Evolutionary conservation across 2,113 vertebrate species (phyloP), one percentile per base, ranked within the genome.

Genomic region (Oriolus oriolus): DNA sequence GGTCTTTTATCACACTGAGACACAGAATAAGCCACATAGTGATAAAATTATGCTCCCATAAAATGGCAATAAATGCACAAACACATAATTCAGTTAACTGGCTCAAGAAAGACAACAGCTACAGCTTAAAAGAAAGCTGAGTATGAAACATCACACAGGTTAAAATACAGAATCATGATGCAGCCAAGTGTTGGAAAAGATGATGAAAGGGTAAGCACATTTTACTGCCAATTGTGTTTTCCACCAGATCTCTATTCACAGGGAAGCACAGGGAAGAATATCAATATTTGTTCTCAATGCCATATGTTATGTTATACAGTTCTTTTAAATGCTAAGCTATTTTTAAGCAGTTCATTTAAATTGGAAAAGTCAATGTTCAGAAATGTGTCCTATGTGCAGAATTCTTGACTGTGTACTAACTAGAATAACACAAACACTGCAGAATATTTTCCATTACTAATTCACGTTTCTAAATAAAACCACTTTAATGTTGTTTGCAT

Each of bases 401-500:
- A 93, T 85, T 89, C 84, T 70, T 89, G 57, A 76, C 71, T 79
- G 33, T 82, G 81, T 84, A 91, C 77, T 84, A 92, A 85, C 76
- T n/a, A 73, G 80, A 82, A 22, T 76, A 92, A 84, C 49, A 75
- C 37, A 87, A 84, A 89, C 65, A 91, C 31, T 50, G 37, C 49
- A 68, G 81, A 89, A 81, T 89, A 94, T 85, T 89, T 96, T 92
- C 84, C 87, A 76, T 93, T 87, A 89, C 49, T 82, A 78, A 91
- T 83, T 90, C 75, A 61, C 12, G 7, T 80, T 95, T 90, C 87
- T 91, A 96, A 96, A 89, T 89, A 95, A 95, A 97, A 79, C 54
- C 50, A 45, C 23, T 74, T 89, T 60, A 79, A 87, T 50, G 50
- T 37, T 89, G 54, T 74, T 94, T 91, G 45, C 12, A 47, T 89